A percentile compares a stretch with the other conserved stretches of the same genome.
phyloP scores from a whole-genome alignment of 2,797 vertebrate genomes.

The Danio choprae region DNA sequence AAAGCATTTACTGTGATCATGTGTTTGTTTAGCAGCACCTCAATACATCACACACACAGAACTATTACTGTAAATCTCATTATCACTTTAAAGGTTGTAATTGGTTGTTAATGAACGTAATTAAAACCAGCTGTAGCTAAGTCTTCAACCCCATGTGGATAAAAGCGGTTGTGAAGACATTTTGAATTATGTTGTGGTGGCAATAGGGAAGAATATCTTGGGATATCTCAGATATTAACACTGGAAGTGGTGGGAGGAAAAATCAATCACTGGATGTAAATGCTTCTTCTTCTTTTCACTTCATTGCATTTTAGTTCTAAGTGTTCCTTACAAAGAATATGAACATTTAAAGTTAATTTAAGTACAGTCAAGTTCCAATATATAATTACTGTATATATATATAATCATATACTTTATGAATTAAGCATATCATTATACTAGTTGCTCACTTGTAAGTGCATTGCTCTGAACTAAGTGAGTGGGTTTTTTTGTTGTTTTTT shows the following conservation, averaged over 20 bases:
- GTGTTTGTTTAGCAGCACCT: not conserved
- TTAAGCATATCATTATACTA: no score
- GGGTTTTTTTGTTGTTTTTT: no score
- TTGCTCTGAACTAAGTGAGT: no score
- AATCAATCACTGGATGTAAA: not conserved
- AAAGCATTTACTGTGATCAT: not conserved
- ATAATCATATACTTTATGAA: no score
- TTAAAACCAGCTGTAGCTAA: conserved; percentile 60
- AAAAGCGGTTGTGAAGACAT: conserved; percentile 21
- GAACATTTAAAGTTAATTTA: no score
- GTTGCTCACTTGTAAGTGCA: no score
- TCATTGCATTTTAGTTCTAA: not conserved
- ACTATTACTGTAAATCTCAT: not conserved
- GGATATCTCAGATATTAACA: not conserved
- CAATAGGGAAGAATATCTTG: conserved; percentile 10
- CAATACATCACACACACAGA: not conserved
- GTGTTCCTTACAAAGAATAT: not conserved
- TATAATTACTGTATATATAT: no score
- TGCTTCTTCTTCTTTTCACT: not conserved
- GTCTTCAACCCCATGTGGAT: conserved; percentile 23
- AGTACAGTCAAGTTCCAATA: no score
- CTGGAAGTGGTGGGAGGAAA: not conserved
- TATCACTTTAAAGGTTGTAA: conserved; percentile 46
- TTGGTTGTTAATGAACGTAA: conserved; percentile 65
- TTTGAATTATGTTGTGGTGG: conserved; percentile 23